These are phyloP conservation scores for Rhyacophila evoluta DNA, from an alignment of 2,888 invertebrate species.

Conservation along the genomic window DNA sequence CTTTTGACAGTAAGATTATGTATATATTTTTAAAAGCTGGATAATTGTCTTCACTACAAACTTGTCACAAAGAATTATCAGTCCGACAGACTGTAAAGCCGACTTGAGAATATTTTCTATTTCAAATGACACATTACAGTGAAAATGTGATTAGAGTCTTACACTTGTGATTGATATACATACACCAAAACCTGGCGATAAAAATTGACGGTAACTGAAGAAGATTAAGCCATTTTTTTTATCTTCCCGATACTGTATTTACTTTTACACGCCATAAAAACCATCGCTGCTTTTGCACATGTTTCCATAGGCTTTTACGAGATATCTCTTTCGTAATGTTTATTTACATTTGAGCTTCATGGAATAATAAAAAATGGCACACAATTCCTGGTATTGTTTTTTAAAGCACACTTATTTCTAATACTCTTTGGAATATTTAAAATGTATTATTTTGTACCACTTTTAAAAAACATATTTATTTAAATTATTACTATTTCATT, in stretches of 20 bases:
- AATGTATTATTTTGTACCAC: too few relatives aligned
- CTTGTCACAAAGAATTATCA: too few relatives aligned
- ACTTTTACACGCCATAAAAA: background rate
- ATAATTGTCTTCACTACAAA: too few relatives aligned
- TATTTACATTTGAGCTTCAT: slow-evolving; percentile 6
- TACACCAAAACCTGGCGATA: background rate
- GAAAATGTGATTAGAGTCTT: background rate
- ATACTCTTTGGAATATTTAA: too few relatives aligned
- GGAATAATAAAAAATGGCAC: background rate
- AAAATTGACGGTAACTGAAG: background rate
- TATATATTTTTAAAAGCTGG: too few relatives aligned
- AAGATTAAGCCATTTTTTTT: background rate
- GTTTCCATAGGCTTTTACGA: background rate
- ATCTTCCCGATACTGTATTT: background rate
- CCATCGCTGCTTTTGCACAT: background rate
- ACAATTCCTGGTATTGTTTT: background rate
- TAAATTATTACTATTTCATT: too few relatives aligned
- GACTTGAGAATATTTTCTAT: too few relatives aligned
- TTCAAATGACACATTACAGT: background rate
- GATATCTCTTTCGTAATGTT: background rate
- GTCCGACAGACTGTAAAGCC: too few relatives aligned
- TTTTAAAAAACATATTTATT: too few relatives aligned
- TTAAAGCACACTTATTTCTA: too few relatives aligned
- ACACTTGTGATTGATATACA: too few relatives aligned
- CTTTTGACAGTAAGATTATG: too few relatives aligned